Base-by-base conservation (phyloP, 2,888 invertebrate species). In the Entomobrya proxima region DNA sequence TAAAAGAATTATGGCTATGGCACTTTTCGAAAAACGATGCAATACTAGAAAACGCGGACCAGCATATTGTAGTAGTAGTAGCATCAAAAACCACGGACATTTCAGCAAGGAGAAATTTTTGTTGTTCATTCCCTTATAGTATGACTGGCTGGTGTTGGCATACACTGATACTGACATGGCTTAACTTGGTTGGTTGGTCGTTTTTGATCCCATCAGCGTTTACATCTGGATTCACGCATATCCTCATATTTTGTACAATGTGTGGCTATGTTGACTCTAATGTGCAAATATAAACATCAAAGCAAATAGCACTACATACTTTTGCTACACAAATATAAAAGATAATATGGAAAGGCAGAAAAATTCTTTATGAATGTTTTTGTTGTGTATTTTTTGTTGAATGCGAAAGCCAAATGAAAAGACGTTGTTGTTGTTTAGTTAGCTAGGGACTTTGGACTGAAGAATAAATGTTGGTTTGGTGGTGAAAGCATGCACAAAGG, bases 151-250 rank as follows among this genome's bases (percentile, higher is more conserved):
- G 40, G 40, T 40, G 67, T 67, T 30, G 67, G 67, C 67, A 40
- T 24, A 40, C n/a, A n/a, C 67, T 67, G 67, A 67, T 67, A 50
- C 74, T 30, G 27, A 50, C 74, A 81, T 58, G 74, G 72, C 30
- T 81, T 81, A 55, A 47, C 37, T 74, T 81, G 80, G 72, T 81
- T 81, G 72, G 72, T 44, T 81, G 80, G 40, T 72, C 58, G 80
- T 81, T 81, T 81, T 81, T 81, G 80, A 81, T 81, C 80, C 80
- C 74, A 81, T 81, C 80, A 74, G 72, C 72, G 72, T 81, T 72
- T 74, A 50, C 55, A 58, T 81, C 58, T 67, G 80, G 74, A 80
- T 80, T 55, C 58, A 35, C 52, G 67, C 32, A 74, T 61, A 81
- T 74, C 44, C 58, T 74, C 55, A 44, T 58, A 58, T 35, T 18